Conservation (phyloP, 2,888 invertebrate species). For the Eupithecia subumbrata region DNA sequence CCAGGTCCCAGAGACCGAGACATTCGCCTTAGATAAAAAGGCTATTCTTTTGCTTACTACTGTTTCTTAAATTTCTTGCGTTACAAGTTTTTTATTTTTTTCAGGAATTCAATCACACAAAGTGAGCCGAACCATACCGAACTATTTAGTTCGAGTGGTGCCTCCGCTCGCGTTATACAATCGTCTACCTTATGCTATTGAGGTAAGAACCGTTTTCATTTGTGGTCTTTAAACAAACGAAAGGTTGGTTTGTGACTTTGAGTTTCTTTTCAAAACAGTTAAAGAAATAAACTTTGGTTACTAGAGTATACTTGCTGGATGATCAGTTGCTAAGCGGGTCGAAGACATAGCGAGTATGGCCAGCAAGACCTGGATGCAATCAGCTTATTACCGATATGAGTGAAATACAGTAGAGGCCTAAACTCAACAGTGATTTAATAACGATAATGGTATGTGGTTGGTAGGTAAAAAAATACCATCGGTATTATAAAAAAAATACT, state of each 20-base stretch:
- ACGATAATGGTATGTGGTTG: too few species aligned
- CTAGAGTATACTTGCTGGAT: not conserved
- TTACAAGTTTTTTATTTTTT: constrained; percentile 4
- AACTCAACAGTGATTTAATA: too few species aligned
- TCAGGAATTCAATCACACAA: constrained; percentile 72
- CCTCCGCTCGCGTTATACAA: constrained; percentile 91
- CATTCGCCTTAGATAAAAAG: not conserved
- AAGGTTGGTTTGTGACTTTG: not conserved
- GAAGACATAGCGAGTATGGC: too few species aligned
- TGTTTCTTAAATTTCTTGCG: not conserved
- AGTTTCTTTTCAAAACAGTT: not conserved
- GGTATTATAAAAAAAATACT: not conserved
- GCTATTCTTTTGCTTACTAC: not conserved
- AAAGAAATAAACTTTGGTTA: not conserved
- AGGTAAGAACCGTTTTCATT: constrained; percentile 30
- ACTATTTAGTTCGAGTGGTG: constrained; percentile 88
- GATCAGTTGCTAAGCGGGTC: not conserved
- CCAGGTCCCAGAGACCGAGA: too few species aligned
- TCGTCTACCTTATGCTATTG: constrained; percentile 87
- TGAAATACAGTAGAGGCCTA: too few species aligned
- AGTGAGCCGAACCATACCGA: constrained; percentile 85
- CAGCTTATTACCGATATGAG: too few species aligned
- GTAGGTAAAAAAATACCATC: too few species aligned
- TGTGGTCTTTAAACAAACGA: not conserved
- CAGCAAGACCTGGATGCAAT: too few species aligned